phyloP scores from a whole-genome alignment of 2,888 invertebrate genomes.

The Blastobasis lacticolella region DNA sequence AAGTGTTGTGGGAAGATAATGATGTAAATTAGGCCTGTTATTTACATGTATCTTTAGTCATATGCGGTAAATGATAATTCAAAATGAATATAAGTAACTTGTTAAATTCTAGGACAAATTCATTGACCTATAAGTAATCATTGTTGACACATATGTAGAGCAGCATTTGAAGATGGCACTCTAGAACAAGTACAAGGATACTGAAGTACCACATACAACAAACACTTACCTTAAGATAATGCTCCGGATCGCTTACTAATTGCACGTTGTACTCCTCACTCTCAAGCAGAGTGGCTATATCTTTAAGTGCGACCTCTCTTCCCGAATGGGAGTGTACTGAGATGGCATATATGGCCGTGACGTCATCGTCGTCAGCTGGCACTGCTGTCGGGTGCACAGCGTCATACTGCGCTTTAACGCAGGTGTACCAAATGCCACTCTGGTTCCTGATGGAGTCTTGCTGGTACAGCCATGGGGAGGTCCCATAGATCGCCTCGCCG shows the following conservation, averaged over 20 bases:
- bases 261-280: slow-evolving; percentile 31
- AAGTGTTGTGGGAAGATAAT: too few species aligned
- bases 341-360: slow-evolving; percentile 77
- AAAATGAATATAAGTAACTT: too few species aligned
- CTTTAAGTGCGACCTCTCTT: slow-evolving; percentile 51
- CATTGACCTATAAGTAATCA: too few species aligned
- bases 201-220: too few species aligned
- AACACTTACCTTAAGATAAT: not conserved
- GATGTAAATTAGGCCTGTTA: too few species aligned
- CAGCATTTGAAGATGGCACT: too few species aligned
- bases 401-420: slow-evolving; percentile 33
- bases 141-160: too few species aligned
- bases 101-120: too few species aligned
- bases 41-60: too few species aligned
- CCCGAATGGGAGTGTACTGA: slow-evolving; percentile 80
- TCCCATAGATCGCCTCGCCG: slow-evolving; percentile 89
- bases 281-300: slow-evolving; percentile 32
- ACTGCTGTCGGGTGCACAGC: slow-evolving; percentile 25
- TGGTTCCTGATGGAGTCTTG: slow-evolving; percentile 78
- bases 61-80: too few species aligned
- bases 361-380: slow-evolving; percentile 22
- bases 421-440: slow-evolving; percentile 85
- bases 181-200: too few species aligned
- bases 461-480: slow-evolving; percentile 85
- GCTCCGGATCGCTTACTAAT: slow-evolving; percentile 37